phyloP scores from a whole-genome alignment of 2,888 invertebrate species.

The Caenorhabditis japonica region DNA sequence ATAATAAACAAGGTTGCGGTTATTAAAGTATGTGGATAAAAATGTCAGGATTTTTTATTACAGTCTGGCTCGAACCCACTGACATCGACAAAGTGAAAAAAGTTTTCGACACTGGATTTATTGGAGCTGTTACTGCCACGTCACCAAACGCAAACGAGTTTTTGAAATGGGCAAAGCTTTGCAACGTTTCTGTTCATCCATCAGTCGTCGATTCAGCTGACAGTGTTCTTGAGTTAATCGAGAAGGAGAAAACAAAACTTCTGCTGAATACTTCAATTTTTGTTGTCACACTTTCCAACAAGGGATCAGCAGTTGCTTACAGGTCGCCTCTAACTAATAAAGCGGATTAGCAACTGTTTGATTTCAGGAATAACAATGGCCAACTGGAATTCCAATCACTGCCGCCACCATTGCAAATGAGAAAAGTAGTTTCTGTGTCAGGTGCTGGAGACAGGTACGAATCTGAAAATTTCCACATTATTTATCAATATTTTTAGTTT shows the following conservation, averaged over 20 bases:
- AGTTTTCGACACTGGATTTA: conserved; percentile 71
- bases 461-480: background rate
- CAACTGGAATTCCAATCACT: conserved; percentile 23
- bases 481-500: conserved; percentile 45
- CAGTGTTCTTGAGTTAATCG: conserved; percentile 35
- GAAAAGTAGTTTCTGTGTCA: conserved; percentile 69
- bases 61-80: conserved; percentile 80
- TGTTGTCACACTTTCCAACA: conserved; percentile 56
- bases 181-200: conserved; percentile 25
- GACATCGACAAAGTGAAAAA: conserved; percentile 78
- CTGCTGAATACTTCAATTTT: conserved; percentile 49
- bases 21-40: no score
- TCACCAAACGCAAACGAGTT: conserved; percentile 70
- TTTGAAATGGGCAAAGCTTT: conserved; percentile 42
- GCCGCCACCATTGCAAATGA: conserved; percentile 32
- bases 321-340: conserved; percentile 22
- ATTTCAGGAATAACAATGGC: conserved; percentile 33
- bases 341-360: background rate
- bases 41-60: conserved; percentile 13
- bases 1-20: conserved; percentile 56
- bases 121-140: conserved; percentile 48
- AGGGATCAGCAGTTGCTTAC: conserved; percentile 51
- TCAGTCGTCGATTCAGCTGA: conserved; percentile 22
- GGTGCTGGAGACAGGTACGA: conserved; percentile 71
- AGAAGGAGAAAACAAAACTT: conserved; percentile 22